Evolutionary conservation across 2,888 invertebrate genomes (phyloP).

Genomic region (Pheosia tremula): DNA sequence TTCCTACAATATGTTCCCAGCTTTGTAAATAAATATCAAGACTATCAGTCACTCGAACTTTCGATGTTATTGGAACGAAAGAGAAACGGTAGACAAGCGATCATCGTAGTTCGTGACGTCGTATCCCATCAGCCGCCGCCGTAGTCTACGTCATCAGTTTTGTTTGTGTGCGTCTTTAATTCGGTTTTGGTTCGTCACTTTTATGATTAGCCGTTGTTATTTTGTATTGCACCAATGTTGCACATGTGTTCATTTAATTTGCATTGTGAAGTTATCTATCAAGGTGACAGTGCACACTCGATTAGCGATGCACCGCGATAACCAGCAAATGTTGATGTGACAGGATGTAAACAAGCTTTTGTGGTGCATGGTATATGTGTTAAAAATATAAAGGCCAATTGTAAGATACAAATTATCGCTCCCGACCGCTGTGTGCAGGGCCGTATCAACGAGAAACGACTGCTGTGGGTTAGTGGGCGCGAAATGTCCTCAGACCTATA

Average conservation of each 20-base stretch:
- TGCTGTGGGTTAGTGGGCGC: too few relatives aligned
- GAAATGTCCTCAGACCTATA: too few relatives aligned
- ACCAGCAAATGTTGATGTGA: slow-evolving; percentile 22
- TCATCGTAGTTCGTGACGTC: slow-evolving; percentile 17
- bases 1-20: too few relatives aligned
- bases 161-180: slow-evolving; percentile 41
- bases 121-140: slow-evolving; percentile 35
- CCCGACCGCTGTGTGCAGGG: too few relatives aligned
- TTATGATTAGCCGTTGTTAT: slow-evolving; percentile 46
- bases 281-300: slow-evolving; percentile 28
- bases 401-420: neutral
- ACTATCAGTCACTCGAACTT: neutral
- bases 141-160: slow-evolving; percentile 43
- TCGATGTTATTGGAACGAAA: neutral
- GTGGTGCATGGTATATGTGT: slow-evolving; percentile 1
- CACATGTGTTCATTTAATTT: slow-evolving; percentile 55
- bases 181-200: slow-evolving; percentile 46
- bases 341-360: neutral
- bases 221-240: slow-evolving; percentile 67
- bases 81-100: neutral
- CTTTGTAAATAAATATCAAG: too few relatives aligned
- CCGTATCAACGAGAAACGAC: too few relatives aligned
- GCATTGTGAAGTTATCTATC: slow-evolving; percentile 34
- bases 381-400: neutral
- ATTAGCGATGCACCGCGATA: slow-evolving; percentile 31